Base-by-base conservation (phyloP, 2,888 invertebrate genomes). In the Caenorhabditis virilis region DNA sequence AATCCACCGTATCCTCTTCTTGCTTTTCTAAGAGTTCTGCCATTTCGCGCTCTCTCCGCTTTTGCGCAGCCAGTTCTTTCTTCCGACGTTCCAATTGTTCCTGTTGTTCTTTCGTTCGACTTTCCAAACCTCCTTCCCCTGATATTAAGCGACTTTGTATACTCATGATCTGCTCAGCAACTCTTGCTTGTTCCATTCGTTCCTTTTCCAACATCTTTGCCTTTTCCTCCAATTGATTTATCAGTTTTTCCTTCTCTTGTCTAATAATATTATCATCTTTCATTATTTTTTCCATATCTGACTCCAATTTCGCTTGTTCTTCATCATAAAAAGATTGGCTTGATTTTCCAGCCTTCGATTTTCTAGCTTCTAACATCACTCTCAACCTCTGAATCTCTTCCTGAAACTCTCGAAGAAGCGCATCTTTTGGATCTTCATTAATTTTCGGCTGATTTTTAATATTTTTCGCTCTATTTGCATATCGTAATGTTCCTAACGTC, bases 351-450 rank as follows among this genome's bases (percentile, higher is more conserved):
- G 53, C 38, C 18, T 84, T 84, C 68, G 83, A 83, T 27, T 71
- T 71, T 52, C 80, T 47, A 27, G 67, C 42, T 39, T 71, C 72
- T 39, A 79, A 46, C 52, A 72, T 69, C 30, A 61, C 42, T 11
- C 67, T 50, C 20, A 80, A 59, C 23, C 71, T 57, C 18, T 67
- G 48, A 25, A 82, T 82, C 53, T 78, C 77, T 18, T 79, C 79
- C 84, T 97, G 95, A 85, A 95, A 93, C 84, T 95, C 92, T 81
- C 95, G 88, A 53, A 95, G 86, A 83, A 97, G 89, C 22, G 97
- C 95, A 85, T 98, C 97, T 85, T 98, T 97, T 35, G 97, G 95
- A 88, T 99, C 97, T 85, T 98, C 97, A 86, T 98, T 98, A 83
- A 97, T 92, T 74, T 92, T 90, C 20, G 98, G 97, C 85, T 93